Base-by-base conservation (phyloP, 2,797 vertebrate species). In the Malurus splendens region DNA sequence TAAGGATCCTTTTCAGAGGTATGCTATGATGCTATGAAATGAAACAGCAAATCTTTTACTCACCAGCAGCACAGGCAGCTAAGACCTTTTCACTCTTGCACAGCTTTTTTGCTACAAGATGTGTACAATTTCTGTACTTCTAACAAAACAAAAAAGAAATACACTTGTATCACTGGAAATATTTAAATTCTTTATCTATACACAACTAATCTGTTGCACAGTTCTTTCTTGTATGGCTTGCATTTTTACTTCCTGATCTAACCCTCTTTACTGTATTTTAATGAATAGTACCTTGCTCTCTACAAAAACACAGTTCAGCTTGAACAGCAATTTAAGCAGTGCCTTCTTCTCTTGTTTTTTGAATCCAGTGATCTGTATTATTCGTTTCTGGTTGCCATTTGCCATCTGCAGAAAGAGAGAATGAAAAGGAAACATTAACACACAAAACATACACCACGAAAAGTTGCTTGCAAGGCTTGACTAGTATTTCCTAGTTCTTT, bases 1-100 rank as follows among this genome's bases (percentile, higher is more conserved):
- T 17, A 68, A 54, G 38, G 23, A 17, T 73, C 24, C 28, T 65
- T 56, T 80, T 24, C 48, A 25, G 64, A 28, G 7, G 48, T 38
- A 12, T 13, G 30, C 27, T 71, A 59, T 1, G 23, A 14, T 44
- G 15, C 45, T 14, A 82, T 6, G 50, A 60, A 61, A 60, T 68
- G 78, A 68, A 59, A 64, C 24, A 90, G 19, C 25, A 62, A 33
- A 45, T 47, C 7, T 65, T 72, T 62, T 84, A 98, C 98, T 97
- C 50, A 99, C 99, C 99, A 97, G 98, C 98, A 85, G 99, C 98
- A 95, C 98, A 99, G 65, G 98, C 98, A 78, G 99, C 98, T 90
- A 99, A 95, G 95, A 99, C 98, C 94, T 99, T 99, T 95, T 99
- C 99, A 89, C 98, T 99, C 87, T 96, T 97, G 96, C 97, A 96